Evolutionary conservation across 2,888 invertebrate genomes (phyloP).

Genomic region (Hololepta plana): DNA sequence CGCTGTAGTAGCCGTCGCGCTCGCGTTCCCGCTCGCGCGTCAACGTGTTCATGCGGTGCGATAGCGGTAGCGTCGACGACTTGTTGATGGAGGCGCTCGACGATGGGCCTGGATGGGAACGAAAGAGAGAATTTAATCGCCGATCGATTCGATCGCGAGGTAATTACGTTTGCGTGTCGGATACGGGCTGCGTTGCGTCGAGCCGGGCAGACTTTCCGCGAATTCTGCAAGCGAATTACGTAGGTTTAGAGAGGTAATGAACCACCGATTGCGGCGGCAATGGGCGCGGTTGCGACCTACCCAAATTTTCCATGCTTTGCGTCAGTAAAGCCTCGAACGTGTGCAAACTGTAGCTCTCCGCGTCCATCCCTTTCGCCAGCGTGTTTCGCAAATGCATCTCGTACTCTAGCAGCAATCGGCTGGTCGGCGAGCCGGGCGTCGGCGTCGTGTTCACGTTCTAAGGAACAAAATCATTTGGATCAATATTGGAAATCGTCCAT

Average conservation of each 20-base stretch:
- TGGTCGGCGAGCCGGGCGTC: conserved; percentile 68
- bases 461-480: conserved; percentile 7
- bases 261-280: conserved; percentile 3
- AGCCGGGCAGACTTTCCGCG: conserved; percentile 70
- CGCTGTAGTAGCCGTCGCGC: conserved; percentile 77
- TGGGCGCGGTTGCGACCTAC: conserved; percentile 27
- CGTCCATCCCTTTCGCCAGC: conserved; percentile 86
- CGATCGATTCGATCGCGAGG: background rate
- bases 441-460: conserved; percentile 50
- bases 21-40: conserved; percentile 44
- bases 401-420: conserved; percentile 72
- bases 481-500: too few species aligned
- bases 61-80: conserved; percentile 66
- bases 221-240: conserved; percentile 42
- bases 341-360: conserved; percentile 84
- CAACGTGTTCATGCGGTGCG: conserved; percentile 46
- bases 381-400: conserved; percentile 89
- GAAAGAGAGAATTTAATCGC: conserved; percentile 1
- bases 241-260: conserved; percentile 1
- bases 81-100: conserved; percentile 55
- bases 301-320: conserved; percentile 91
- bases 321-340: conserved; percentile 84
- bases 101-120: conserved; percentile 30
- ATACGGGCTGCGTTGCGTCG: conserved; percentile 73
- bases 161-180: conserved; percentile 70